These are phyloP conservation scores for Sardinella longiceps DNA, from an alignment of 2,797 vertebrate genomes.

Conservation along the genomic window DNA sequence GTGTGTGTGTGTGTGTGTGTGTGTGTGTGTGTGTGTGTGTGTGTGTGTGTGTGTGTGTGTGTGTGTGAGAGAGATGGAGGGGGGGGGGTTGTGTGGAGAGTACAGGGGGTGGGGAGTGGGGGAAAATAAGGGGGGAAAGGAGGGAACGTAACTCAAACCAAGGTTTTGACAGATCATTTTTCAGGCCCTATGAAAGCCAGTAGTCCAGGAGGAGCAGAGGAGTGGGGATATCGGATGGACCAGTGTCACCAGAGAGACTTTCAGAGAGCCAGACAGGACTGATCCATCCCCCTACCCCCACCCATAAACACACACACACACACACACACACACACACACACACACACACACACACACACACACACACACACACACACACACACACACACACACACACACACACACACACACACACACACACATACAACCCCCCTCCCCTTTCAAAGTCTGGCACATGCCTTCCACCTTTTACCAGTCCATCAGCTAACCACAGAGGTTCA, in stretches of 20 bases:
- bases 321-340: neutral
- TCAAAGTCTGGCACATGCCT: constrained; percentile 15
- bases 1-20: neutral
- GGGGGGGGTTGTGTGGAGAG: neutral
- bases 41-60: neutral
- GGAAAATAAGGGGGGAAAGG: neutral
- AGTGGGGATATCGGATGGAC: constrained; percentile 45
- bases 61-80: neutral
- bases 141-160: constrained; percentile 47
- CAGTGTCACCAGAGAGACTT: constrained; percentile 47
- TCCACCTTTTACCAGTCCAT: constrained; percentile 26
- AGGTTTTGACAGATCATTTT: constrained; percentile 57
- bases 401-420: neutral
- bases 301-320: neutral
- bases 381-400: neutral
- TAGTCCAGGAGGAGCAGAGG: constrained; percentile 51
- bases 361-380: neutral
- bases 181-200: constrained; percentile 59
- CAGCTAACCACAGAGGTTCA: constrained; percentile 25
- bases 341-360: neutral
- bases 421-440: neutral
- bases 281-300: constrained; percentile 8
- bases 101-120: neutral
- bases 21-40: neutral
- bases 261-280: constrained; percentile 38